Evolutionary conservation across 2,113 vertebrate genomes (phyloP), one percentile per base, ranked within the genome.

Genomic region (Mirza zaza): DNA sequence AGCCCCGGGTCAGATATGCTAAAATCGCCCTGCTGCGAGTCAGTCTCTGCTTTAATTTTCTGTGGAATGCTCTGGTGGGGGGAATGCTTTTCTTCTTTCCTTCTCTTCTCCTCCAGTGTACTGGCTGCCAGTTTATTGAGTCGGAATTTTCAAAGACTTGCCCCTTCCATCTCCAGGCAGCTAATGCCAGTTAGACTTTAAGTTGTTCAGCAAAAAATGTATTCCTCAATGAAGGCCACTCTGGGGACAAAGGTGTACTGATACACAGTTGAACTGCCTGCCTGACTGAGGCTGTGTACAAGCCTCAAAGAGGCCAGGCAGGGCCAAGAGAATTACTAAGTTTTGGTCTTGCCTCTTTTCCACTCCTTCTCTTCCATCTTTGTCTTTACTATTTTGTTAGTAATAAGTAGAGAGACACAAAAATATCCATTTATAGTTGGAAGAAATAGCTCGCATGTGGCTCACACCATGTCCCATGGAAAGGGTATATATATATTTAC

Each of bases 41-140:
- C 91, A 77, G 71, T 48, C 73, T 73, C 84, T 36, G 68, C 36
- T 97, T 98, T 94, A 81, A 85, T 97, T 87, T 79, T 70, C 57
- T 85, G 70, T 48, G 92, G 97, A 96, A 97, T 18, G 87, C 94
- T 92, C 59, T 17, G 0, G 55, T 6, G 75, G 79, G 57, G 23
- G 36, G 5, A 81, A 20, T 79, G 12, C 70, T 89, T 97, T 68
- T 88, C 82, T 86, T 52, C 23, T 52, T 42, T 70, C 13, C 13
- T 65, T 52, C 59, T 87, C 20, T 70, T 86, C 84, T 71, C 92
- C 67, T 32, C 34, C 7, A 67, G 63, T 52, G 32, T 85, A 52
- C 61, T 79, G 39, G 42, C 52, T 59, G 77, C 48, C 82, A 29
- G 65, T 67, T 93, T 96, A 81, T 85, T 65, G 68, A 75, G 71